Evolutionary conservation across 2,888 invertebrate species (phyloP), one percentile per base, ranked within the genome.

Genomic region (Atethmia centrago): DNA sequence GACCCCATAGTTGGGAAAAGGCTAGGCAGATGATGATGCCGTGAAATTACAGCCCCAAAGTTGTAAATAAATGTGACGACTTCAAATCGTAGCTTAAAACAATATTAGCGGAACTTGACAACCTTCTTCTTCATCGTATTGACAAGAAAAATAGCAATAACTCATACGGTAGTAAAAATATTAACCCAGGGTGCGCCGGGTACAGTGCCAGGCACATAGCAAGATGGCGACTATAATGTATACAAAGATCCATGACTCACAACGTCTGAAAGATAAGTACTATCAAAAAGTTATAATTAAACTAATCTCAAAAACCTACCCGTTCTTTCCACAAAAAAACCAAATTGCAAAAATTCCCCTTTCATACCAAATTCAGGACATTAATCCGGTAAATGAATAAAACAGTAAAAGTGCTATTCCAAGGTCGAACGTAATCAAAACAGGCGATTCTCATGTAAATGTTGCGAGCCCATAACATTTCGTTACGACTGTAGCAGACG

Each of bases 391-490:
- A 69, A 80, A 84, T 71, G 70, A 83, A 83, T 79, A 82, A 83
- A 83, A 83, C 81, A 75, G 49, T 75, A 80, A 83, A 79, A 71
- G 28, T 49, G 53, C 47, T 68, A 55, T 62, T 40, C 58, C 81
- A 80, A 71, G 68, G 80, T 36, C 70, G 42, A 42, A 0, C 68
- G 73, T 74, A 77, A 80, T 74, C 68, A 83, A 82, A 85, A 68
- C 70, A 83, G 63, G 40, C 72, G 65, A 82, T 86, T 86, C 70
- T 67, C 73, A 85, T 85, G 82, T 84, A 77, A 85, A 85, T 85
- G 68, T n/a, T 58, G 51, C 10, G 63, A 45, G 67, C 49, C 45
- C 59, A 74, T 78, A 82, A 82, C 75, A 68, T 77, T 86, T 69
- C 62, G 79, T 79, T 64, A 73, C 71, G 65, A 58, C 70, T 45